These are phyloP conservation scores for Sinhomidia bicolor DNA, from an alignment of 2,888 invertebrate genomes.

Conservation along the genomic window DNA sequence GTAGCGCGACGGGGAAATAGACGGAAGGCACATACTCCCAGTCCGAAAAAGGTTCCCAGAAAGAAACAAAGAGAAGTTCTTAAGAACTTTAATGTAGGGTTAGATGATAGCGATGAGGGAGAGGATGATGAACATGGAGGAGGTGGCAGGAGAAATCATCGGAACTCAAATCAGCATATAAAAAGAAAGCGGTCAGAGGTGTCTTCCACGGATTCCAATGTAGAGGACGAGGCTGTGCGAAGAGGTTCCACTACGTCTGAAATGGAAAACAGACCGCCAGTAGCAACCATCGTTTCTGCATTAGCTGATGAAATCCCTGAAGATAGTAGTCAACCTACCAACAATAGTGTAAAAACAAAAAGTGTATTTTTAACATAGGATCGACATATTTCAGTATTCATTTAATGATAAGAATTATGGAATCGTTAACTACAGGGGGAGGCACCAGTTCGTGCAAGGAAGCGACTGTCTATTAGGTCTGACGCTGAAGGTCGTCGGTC, in stretches of 20 bases:
- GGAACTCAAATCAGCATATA: not conserved
- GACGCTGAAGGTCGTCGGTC: constrained; percentile 12
- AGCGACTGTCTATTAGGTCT: constrained; percentile 58
- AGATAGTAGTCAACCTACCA: constrained; percentile 41
- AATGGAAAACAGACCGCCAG: constrained; percentile 46
- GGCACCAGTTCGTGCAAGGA: constrained; percentile 26
- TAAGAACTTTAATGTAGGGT: constrained; percentile 26
- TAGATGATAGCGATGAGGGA: constrained; percentile 24
- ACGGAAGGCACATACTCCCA: constrained; percentile 40
- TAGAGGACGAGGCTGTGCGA: constrained; percentile 4
- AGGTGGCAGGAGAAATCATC: not conserved
- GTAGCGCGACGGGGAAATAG: not conserved
- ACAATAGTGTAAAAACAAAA: not conserved
- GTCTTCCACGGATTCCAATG: not conserved
- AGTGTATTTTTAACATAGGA: not conserved
- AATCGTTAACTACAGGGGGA: constrained; percentile 27
- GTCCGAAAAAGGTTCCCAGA: constrained; percentile 34
- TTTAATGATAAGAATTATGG: too few species aligned
- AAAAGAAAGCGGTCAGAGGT: not conserved
- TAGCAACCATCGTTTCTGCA: not conserved
- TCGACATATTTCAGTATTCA: not conserved
- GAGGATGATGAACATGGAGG: not conserved
- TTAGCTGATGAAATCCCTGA: constrained; percentile 43
- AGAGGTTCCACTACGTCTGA: constrained; percentile 8
- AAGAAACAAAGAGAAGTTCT: constrained; percentile 55